Evolutionary conservation across 2,888 invertebrate genomes (phyloP).

Genomic region (Thereva unica): DNA sequence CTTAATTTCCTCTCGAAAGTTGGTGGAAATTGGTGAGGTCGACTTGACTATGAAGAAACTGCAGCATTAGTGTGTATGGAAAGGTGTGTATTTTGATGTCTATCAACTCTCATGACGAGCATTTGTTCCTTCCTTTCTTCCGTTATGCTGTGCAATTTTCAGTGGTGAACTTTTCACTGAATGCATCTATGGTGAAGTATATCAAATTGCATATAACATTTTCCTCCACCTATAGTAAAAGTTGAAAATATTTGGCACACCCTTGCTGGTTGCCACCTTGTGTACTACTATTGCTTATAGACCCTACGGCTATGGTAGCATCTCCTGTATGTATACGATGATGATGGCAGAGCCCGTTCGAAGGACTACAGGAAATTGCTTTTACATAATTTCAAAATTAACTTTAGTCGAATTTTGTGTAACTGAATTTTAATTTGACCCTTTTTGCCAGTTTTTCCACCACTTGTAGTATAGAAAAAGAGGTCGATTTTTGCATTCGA

Average conservation of each 20-base stretch:
- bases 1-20: constrained; percentile 25
- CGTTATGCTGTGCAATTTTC: no score
- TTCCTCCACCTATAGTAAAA: no score
- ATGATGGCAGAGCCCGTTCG: background rate
- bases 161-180: no score
- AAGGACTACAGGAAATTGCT: constrained; percentile 17
- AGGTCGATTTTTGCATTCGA: no score
- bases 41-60: constrained; percentile 6
- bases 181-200: no score
- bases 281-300: no score
- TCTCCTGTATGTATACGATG: no score
- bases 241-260: no score
- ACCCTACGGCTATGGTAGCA: no score
- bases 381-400: constrained; percentile 26
- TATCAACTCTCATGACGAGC: constrained; percentile 12
- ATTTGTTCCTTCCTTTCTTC: background rate
- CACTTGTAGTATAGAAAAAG: no score
- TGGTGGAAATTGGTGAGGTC: constrained; percentile 10
- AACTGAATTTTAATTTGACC: constrained; percentile 31
- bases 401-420: constrained; percentile 12
- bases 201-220: no score
- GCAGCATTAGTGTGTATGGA: constrained; percentile 6
- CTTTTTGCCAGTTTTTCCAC: background rate
- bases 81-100: constrained; percentile 12
- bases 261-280: no score